These are phyloP conservation scores for Micoletzkya japonica DNA, from an alignment of 2,888 invertebrate genomes.

Conservation along the genomic window DNA sequence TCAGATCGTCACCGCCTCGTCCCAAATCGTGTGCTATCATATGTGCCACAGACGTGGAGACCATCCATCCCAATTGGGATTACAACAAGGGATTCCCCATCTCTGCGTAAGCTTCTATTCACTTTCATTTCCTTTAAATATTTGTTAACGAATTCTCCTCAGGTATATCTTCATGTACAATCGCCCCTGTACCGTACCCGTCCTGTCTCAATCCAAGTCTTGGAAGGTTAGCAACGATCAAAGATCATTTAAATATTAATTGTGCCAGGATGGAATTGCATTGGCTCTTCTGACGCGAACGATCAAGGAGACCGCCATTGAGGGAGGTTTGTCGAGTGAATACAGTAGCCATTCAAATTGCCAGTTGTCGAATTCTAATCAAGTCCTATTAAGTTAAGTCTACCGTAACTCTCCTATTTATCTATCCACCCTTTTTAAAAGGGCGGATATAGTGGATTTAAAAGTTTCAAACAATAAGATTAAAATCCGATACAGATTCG, in stretches of 20 bases:
- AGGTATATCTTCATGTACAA: conserved; percentile 23
- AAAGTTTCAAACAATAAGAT: not conserved
- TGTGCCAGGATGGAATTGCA: conserved; percentile 10
- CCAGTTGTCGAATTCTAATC: too few species aligned
- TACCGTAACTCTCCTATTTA: not conserved
- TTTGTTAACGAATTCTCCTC: not conserved
- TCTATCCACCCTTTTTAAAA: not conserved
- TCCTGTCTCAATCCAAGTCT: conserved; percentile 5
- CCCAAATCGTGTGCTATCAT: conserved; percentile 20
- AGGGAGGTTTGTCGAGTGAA: not conserved
- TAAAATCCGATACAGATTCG: conserved; percentile 6
- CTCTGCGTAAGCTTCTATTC: conserved; percentile 15
- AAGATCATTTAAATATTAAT: not conserved
- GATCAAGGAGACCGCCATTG: conserved; percentile 20
- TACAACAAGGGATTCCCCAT: conserved; percentile 22
- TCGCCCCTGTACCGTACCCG: conserved; percentile 14
- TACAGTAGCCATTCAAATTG: not conserved
- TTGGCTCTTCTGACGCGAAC: conserved; percentile 10
- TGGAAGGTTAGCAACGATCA: conserved; percentile 18
- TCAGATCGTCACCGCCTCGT: conserved; percentile 6
- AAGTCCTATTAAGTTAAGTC: not conserved
- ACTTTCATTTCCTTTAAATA: not conserved
- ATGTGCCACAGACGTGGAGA: conserved; percentile 12
- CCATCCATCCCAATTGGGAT: conserved; percentile 22
- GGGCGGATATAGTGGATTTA: not conserved